Evolutionary conservation across 2,113 vertebrate genomes (phyloP), one percentile per base, ranked within the genome.

Genomic region (Propithecus coquereli): DNA sequence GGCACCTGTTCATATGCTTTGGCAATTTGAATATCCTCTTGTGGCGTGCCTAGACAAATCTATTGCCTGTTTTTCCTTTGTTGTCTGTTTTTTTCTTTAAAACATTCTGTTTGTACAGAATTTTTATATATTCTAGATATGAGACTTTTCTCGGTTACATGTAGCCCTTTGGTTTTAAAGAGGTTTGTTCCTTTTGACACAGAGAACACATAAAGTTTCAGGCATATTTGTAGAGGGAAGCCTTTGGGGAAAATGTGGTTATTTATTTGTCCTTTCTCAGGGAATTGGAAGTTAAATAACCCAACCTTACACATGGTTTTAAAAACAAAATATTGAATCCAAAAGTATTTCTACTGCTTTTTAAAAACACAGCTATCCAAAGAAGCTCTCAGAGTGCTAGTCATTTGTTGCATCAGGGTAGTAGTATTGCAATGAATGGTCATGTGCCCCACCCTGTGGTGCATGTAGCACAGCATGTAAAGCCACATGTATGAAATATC

Each of bases 261-360:
- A 25, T 77, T 74, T 85, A 40, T 84, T 74, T 17, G 0, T 63
- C 32, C 32, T 94, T 91, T 76, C 45, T 93, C 25, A 68, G 59
- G 91, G 70, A 18, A 59, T 65, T 81, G 37, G 27, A 96, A 81
- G 14, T 71, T 59, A 96, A 45, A 82, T 50, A 84, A 63, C 20
- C 27, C 68, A 93, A 7, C 5, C 52, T 73, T 74, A 61, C 6
- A 47, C n/a, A 43, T 70, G 37, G 20, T 68, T 97, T 95, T 83
- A 73, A 66, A 95, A 94, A 93, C 34, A 93, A 92, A 84, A 83
- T 80, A 79, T 73, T 87, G 40, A 32, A 27, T 12, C 9, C n/a
- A 59, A 83, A 83, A 23, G 52, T 88, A 47, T 94, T 88, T 61
- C 80, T 92, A 7, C 34, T 63, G 17, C 68, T 87, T 94, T 90